Evolutionary conservation across 2,113 vertebrate species (phyloP).

Genomic region (Nothocercus nigrocapillus): DNA sequence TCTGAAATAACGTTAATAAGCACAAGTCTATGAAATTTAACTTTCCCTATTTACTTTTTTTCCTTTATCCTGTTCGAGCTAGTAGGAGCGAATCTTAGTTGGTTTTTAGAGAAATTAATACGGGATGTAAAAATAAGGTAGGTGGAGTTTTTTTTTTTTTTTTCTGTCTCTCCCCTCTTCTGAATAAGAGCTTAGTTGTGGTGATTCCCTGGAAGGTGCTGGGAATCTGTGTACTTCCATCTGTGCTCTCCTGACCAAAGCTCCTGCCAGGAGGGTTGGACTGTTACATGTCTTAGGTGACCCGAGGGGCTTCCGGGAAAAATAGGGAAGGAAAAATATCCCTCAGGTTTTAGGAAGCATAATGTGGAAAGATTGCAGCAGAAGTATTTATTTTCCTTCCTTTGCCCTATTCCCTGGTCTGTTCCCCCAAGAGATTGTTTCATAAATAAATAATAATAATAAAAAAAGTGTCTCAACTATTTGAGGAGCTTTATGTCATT

Average conservation of each 20-base stretch:
- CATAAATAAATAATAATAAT: neutral
- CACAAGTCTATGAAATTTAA: neutral
- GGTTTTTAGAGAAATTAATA: neutral
- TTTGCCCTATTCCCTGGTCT: neutral
- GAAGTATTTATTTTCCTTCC: neutral
- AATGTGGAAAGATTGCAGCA: neutral
- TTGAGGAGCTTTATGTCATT: neutral
- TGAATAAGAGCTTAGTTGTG: neutral
- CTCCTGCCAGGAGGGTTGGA: conserved; percentile 1
- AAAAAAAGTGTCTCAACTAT: neutral
- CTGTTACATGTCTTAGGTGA: neutral
- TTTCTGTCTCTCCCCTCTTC: neutral
- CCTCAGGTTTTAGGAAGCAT: neutral
- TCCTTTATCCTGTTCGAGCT: neutral
- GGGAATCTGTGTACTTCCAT: neutral
- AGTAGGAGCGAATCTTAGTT: neutral
- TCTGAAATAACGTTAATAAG: neutral
- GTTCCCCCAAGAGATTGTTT: neutral
- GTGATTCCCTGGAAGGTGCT: neutral
- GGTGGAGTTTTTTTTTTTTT: neutral
- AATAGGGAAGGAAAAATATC: neutral
- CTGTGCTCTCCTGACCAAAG: neutral
- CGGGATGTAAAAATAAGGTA: neutral
- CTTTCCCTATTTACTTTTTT: neutral
- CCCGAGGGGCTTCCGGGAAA: neutral